Base-by-base conservation (phyloP, 2,797 vertebrate genomes). In the Psittacula derbiana region DNA sequence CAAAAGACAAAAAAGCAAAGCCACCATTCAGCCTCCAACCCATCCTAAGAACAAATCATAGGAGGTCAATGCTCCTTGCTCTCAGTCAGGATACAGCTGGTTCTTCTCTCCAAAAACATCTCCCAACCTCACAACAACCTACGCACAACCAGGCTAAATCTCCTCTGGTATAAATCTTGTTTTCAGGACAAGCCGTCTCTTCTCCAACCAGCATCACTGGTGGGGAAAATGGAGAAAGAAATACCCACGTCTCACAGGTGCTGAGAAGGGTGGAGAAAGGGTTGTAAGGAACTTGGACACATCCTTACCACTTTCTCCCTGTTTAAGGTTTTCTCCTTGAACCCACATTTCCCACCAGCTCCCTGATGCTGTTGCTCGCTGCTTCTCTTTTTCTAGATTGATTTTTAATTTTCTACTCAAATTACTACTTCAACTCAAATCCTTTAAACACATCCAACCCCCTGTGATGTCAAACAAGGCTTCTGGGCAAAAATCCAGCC, bases 381-480 rank as follows among this genome's bases (percentile, higher is more conserved):
- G 33, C 18, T 93, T 5, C 61, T 70, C 44, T 67, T 62, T 62
- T 47, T 79, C 67, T 71, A 67, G 31, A 46, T 31, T 67, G 65
- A 25, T 71, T 52, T 82, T 92, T 78, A 40, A 20, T 76, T 82
- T 67, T 80, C 41, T 80, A n/a, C 61, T 33, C 55, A 57, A 24
- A 24, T 57, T 33, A 57, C n/a, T 57, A 33, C 25, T 62, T 79
- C 58, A 41, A 8, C 30, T 92, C 53, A 55, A 71, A 25, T 27
- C 40, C 31, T 55, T 57, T 38, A 76, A 95, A 71, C 38, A 61
- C 38, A 41, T 4, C 15, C 33, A 81, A 25, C 1, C 11, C 5
- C 20, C 24, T 2, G 1, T 0, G 0, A 27, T 41, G 33, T 52
- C 15, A 78, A 83, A 40, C 12, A 36, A 0, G 2, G 53, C 11